Evolutionary conservation across 2,888 invertebrate species (phyloP).

Genomic region (Hesperia comma): DNA sequence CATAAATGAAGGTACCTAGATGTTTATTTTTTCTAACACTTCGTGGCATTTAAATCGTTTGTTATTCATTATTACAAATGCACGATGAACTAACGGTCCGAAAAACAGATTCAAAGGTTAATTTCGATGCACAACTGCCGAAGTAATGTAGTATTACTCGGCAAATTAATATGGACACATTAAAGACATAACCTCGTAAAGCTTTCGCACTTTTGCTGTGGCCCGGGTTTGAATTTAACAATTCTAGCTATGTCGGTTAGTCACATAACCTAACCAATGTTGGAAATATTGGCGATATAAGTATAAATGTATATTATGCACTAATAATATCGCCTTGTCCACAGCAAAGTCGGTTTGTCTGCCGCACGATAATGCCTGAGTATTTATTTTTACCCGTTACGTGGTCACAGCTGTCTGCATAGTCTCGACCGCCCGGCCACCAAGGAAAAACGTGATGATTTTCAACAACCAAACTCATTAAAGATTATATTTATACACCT

Average conservation of each 20-base stretch:
- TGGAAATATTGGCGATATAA: slow-evolving; percentile 39
- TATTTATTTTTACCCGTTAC: slow-evolving; percentile 84
- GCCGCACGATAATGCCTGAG: slow-evolving; percentile 75
- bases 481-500: slow-evolving; percentile 51
- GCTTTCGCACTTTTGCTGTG: slow-evolving; percentile 1
- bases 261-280: slow-evolving; percentile 48
- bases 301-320: slow-evolving; percentile 45
- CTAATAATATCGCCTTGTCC: slow-evolving; percentile 74
- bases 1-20: not conserved
- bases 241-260: not conserved
- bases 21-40: not conserved
- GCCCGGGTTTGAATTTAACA: slow-evolving; percentile 1
- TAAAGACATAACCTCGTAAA: not conserved
- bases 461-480: slow-evolving; percentile 54
- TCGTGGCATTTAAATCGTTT: slow-evolving; percentile 8
- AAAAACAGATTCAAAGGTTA: slow-evolving; percentile 7
- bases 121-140: not conserved
- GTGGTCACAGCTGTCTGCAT: slow-evolving; percentile 77
- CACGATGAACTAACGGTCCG: not conserved
- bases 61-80: slow-evolving; percentile 9
- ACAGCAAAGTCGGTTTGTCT: slow-evolving; percentile 80
- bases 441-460: slow-evolving; percentile 61
- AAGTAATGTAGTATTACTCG: not conserved
- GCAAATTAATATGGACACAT: slow-evolving; percentile 29
- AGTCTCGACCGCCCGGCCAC: slow-evolving; percentile 71